phyloP scores from a whole-genome alignment of 2,888 invertebrate genomes.

The Crematogaster levior region DNA sequence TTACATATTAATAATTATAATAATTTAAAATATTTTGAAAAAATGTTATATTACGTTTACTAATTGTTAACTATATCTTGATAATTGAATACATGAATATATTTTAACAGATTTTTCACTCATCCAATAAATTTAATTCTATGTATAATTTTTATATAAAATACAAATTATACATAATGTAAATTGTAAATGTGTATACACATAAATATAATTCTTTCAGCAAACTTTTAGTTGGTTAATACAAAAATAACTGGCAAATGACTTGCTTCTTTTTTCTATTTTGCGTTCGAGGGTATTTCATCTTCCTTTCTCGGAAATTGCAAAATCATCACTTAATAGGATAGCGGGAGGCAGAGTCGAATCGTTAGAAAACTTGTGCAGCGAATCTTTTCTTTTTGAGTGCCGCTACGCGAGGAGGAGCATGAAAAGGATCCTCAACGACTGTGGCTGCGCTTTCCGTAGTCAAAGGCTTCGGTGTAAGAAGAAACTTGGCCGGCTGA shows the following conservation, averaged over 20 bases:
- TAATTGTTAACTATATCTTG: background rate
- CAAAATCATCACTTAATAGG: slow-evolving; percentile 43
- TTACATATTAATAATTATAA: too few relatives aligned
- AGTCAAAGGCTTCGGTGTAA: slow-evolving; percentile 62
- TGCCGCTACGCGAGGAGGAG: slow-evolving; percentile 30
- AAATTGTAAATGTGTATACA: too few relatives aligned
- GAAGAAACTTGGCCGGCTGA: slow-evolving; percentile 60
- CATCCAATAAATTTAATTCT: background rate
- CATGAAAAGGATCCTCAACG: slow-evolving; percentile 66
- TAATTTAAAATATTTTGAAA: background rate
- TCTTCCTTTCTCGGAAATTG: slow-evolving; percentile 18
- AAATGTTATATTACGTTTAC: background rate
- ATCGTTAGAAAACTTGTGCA: slow-evolving; percentile 53
- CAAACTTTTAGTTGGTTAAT: background rate
- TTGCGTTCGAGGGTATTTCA: slow-evolving; percentile 4
- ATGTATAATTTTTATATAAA: background rate
- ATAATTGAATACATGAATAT: background rate
- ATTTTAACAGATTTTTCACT: background rate
- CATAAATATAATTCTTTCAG: background rate
- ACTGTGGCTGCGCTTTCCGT: slow-evolving; percentile 53
- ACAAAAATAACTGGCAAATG: background rate
- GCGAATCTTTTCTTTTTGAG: slow-evolving; percentile 51
- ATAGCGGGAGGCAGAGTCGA: slow-evolving; percentile 37
- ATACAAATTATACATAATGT: background rate
- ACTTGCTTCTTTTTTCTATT: slow-evolving; percentile 8